phyloP scores from a whole-genome alignment of 1,140 invertebrate species.

The Drosophila auraria region DNA sequence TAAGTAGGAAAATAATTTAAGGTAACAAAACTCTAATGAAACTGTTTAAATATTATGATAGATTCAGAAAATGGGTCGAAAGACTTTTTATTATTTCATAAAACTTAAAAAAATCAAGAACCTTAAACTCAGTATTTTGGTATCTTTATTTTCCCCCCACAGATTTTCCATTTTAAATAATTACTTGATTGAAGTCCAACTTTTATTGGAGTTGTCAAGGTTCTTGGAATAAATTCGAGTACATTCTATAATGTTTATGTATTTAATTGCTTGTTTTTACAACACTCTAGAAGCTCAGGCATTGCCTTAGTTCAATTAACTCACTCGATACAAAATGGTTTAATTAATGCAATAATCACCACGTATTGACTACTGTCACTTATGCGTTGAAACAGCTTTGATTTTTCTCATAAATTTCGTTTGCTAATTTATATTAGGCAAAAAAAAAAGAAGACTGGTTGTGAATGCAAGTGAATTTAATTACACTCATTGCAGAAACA shows the following conservation, averaged over 20 bases:
- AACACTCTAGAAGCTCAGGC: not conserved
- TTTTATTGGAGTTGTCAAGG: conserved; percentile 15
- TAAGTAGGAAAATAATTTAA: too few species aligned
- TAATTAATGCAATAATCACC: not conserved
- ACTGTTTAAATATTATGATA: too few species aligned
- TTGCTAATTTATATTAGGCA: not conserved
- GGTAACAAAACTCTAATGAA: too few species aligned
- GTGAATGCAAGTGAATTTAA: conserved; percentile 24
- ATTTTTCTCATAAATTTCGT: conserved; percentile 7
- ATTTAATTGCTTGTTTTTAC: too few species aligned
- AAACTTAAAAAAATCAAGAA: too few species aligned
- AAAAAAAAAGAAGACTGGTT: not conserved
- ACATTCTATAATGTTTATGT: conserved; percentile 17
- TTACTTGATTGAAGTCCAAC: not conserved
- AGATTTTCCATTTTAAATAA: not conserved
- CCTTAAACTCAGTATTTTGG: too few species aligned
- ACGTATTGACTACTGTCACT: conserved; percentile 4
- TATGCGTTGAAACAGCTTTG: conserved; percentile 4
- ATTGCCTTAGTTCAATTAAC: too few species aligned
- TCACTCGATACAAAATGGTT: not conserved
- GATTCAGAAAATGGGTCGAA: too few species aligned
- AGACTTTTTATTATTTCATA: not conserved
- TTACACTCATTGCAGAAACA: conserved; percentile 22
- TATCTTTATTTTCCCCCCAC: not conserved
- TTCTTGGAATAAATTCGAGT: not conserved